These are phyloP conservation scores for Spinibarbus caldwelli DNA, from an alignment of 2,797 vertebrate species.

Conservation along the genomic window DNA sequence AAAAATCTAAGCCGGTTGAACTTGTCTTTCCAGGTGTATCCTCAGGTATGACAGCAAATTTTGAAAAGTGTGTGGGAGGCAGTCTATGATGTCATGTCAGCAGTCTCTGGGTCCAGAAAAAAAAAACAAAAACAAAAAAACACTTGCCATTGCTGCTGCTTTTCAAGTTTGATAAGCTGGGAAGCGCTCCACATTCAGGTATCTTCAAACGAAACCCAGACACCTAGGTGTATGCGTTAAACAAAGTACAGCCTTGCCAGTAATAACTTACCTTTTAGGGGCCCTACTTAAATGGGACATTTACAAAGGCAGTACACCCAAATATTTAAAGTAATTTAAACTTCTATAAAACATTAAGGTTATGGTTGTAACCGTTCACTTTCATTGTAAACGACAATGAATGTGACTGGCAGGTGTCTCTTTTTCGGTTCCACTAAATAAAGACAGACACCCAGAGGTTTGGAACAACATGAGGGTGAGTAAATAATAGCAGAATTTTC, in stretches of 20 bases:
- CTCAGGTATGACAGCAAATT: neutral
- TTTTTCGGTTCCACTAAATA: neutral
- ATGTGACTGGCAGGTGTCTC: neutral
- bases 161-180: neutral
- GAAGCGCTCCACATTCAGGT: neutral
- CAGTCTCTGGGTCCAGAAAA: neutral
- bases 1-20: neutral
- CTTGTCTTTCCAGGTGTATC: neutral
- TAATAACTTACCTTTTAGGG: slow-evolving; percentile 13
- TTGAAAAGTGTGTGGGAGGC: neutral
- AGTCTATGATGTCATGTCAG: neutral
- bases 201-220: neutral
- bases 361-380: neutral
- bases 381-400: neutral
- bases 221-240: neutral
- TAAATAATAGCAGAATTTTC: neutral
- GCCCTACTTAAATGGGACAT: neutral
- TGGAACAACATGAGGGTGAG: neutral
- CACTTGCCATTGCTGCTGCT: neutral
- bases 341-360: neutral
- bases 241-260: no score
- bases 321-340: neutral
- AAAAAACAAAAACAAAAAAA: neutral
- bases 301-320: neutral
- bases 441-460: neutral